Evolutionary conservation across 2,888 invertebrate genomes (phyloP), one percentile per base, ranked within the genome.

Genomic region (Phytoseiulus persimilis): DNA sequence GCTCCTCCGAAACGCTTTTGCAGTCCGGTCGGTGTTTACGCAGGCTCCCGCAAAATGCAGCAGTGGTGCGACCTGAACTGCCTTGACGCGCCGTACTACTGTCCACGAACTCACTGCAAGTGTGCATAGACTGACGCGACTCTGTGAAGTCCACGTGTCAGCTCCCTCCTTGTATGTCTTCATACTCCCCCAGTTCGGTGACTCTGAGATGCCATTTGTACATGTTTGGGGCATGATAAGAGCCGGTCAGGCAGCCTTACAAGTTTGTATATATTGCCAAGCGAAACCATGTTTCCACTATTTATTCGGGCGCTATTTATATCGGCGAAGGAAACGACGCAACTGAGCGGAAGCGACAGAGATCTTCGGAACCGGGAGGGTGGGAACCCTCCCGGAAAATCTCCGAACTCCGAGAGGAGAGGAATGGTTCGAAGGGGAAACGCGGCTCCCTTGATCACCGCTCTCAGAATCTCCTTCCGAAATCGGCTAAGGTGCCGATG

Each of bases 51-150:
- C n/a, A 87, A 87, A 45, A 87, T 87, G 33, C 87, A 39, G 9
- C 39, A 87, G 33, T 87, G 87, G 87, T 87, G 87, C 87, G 87
- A 87, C n/a, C 87, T 87, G 39, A 87, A 87, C 31, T 87, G 87
- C 32, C 33, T 87, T 9, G 9, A 87, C 2, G 87, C 87, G n/a
- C 87, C 87, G 11, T 87, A 87, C 33, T 87, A 87, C 87, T 87
- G 87, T 32, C 87, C 87, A 9, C n/a, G n/a, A 14, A 39, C 87
- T 87, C 87, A 87, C 45, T 87, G 87, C 87, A 87, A 45, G 39
- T 87, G 87, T 33, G 87, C 39, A 32, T 87, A 87, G 65, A 65
- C 65, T 65, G 5, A 6, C 28, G 1, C 65, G 1, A 11, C 18
- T 28, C 65, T 14, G 18, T 1, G 65, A 18, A 65, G 28, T 46